A percentile compares a stretch with the other conserved stretches of the same genome.
Evolutionary conservation across 1,140 invertebrate species (phyloP).

Genomic region (Oryctes rhinoceros): DNA sequence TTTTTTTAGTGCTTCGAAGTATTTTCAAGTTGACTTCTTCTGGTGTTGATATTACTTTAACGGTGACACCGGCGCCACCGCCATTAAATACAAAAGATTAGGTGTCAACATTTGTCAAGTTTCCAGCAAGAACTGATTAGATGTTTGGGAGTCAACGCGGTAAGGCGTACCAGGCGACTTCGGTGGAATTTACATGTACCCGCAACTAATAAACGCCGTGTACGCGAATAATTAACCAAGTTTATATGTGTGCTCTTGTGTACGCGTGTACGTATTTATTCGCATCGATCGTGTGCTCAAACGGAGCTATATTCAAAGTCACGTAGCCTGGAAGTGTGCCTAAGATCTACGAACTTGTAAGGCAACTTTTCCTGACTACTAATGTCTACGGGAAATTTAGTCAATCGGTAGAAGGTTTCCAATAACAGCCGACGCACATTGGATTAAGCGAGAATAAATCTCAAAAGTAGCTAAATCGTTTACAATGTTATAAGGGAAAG

Average conservation of each 20-base stretch:
- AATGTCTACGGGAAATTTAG: not conserved
- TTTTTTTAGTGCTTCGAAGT: too few relatives aligned
- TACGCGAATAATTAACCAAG: constrained; percentile 4
- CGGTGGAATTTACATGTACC: not conserved
- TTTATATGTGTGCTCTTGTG: not conserved
- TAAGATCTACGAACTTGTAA: not conserved
- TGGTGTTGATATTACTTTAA: not conserved
- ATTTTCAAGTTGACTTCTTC: too few relatives aligned
- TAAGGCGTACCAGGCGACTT: not conserved
- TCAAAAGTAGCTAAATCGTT: too few relatives aligned
- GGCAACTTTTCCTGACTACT: constrained; percentile 9
- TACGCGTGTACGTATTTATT: not conserved
- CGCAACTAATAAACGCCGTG: constrained; percentile 7
- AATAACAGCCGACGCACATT: too few relatives aligned
- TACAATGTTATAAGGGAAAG: too few relatives aligned
- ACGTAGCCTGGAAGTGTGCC: not conserved
- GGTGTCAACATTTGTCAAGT: not conserved
- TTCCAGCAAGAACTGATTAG: not conserved
- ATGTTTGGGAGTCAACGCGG: not conserved
- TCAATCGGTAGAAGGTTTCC: not conserved
- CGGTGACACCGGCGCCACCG: not conserved
- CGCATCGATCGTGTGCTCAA: not conserved
- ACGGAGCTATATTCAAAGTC: not conserved
- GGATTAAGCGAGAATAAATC: too few relatives aligned
- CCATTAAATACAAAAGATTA: not conserved